Evolutionary conservation across 2,888 invertebrate genomes (phyloP), one percentile per base, ranked within the genome.

Genomic region (Alentia gelatinosa): DNA sequence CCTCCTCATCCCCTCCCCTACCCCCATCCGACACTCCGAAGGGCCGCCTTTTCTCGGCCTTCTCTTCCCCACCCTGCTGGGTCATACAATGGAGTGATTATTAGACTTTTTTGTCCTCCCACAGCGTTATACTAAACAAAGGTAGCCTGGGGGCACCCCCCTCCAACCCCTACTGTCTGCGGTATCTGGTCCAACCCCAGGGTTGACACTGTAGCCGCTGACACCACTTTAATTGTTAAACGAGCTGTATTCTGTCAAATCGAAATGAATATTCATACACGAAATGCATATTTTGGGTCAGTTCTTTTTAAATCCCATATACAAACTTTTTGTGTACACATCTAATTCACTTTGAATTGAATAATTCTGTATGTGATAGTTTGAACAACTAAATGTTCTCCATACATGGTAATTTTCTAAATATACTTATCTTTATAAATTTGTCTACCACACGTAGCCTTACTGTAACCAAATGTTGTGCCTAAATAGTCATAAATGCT

Each of bases 81-180:
- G 83, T 19, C 83, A 15, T 26, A 83, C 83, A 83, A 83, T 83
- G 83, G 40, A 12, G 83, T 83, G 83, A 83, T 83, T 83, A 83
- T 83, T 83, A 83, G 39, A 40, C n/a, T 68, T 30, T 83, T 83
- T 83, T 83, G 39, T 83, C n/a, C n/a, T 23, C 83, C 40, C 68
- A 68, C 33, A 26, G 12, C 56, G 19, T 15, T 68, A 68, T 30
- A n/a, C 68, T 68, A 68, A 26, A 68, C 68, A 68, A 68, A 26
- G 68, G 30, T 4, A 12, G 68, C 68, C 68, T 68, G 68, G 68
- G 68, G 68, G n/a, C 5, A 68, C 26, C n/a, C 68, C 26, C 56
- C 56, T 19, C 30, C 30, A 26, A 26, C 68, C 68, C 68, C 33
- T 3, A 68, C 9, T 47, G 30, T 30, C 68, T 30, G 12, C 30